Base-by-base conservation (phyloP, 2,888 invertebrate genomes). In the Morpho deidamia region DNA sequence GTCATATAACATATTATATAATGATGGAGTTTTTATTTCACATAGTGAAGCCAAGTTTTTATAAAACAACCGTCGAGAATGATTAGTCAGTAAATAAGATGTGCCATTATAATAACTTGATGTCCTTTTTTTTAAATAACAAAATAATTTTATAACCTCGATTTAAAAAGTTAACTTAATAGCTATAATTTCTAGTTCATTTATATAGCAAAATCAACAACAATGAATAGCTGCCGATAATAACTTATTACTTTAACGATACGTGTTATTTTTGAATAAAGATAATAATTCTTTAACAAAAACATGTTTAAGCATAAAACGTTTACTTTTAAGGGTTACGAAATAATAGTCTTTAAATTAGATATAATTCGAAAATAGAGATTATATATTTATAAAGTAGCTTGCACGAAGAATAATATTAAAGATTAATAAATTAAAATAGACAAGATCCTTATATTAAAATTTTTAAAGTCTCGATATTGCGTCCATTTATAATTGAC, bases 281-380 rank as follows among this genome's bases (percentile, higher is more conserved):
- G 5, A 23, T 23, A 23, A 5, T 23, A 23, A 23, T 5, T 23
- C 23, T 23, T 23, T n/a, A 14, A 1, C 7, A 10, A 42, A 10
- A 44, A 43, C 14, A 41, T 8, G n/a, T 11, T 41, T 11, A 9
- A 39, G 32, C 14, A 9, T 23, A 11, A 37, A 35, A 35, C 41
- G n/a, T 7, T 9, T 11, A 41, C 12, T 48, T 37, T 32, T 33
- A 32, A 38, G 38, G 11, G n/a, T 41, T 23, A 43, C n/a, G 14
- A 35, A 34, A 14, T 48, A 38, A 37, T 51, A 32, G 10, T 5
- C 39, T 55, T 51, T 51, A 44, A 51, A 52, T 37, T 44, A 51
- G 34, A 40, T 34, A 49, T 48, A 56, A 56, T 44, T 56, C 51
- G 44, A 52, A 52, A 51, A 48, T 40, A 56, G 52, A 52, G 47